Conservation (phyloP, 2,888 invertebrate genomes). For the Nomada fabriciana region DNA sequence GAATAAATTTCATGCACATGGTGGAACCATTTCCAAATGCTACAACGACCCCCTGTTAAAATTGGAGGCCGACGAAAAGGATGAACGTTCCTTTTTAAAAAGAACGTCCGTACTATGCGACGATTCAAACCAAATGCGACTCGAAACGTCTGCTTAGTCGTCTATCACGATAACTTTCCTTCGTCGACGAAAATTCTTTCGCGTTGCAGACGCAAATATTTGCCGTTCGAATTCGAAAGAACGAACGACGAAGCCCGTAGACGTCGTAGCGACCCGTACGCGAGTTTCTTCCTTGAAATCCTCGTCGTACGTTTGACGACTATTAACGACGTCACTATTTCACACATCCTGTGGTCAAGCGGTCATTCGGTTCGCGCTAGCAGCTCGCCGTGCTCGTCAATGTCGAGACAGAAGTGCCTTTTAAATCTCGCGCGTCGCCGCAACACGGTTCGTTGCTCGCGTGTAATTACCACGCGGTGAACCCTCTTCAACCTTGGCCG, state of each 20-base stretch:
- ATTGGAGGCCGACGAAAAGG: conserved; percentile 30
- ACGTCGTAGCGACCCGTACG: background rate
- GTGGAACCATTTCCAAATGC: conserved; percentile 50
- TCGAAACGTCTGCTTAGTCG: conserved; percentile 28
- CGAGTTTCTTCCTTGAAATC: conserved; percentile 8
- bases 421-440: conserved; percentile 60
- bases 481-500: conserved; percentile 1
- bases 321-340: conserved; percentile 59
- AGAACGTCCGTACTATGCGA: conserved; percentile 40
- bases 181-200: conserved; percentile 31
- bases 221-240: conserved; percentile 17
- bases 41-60: conserved; percentile 42
- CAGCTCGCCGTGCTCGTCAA: conserved; percentile 50
- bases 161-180: background rate
- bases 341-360: conserved; percentile 48
- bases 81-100: conserved; percentile 18
- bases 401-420: conserved; percentile 62
- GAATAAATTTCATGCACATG: conserved; percentile 63
- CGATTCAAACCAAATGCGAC: conserved; percentile 36
- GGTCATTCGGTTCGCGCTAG: conserved; percentile 16
- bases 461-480: conserved; percentile 56
- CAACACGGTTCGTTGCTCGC: conserved; percentile 55
- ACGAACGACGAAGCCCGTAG: background rate
- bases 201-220: conserved; percentile 34
- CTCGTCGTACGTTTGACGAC: background rate